These are phyloP conservation scores for Lasioglossum villosulum DNA, from an alignment of 2,888 invertebrate genomes.

Conservation along the genomic window DNA sequence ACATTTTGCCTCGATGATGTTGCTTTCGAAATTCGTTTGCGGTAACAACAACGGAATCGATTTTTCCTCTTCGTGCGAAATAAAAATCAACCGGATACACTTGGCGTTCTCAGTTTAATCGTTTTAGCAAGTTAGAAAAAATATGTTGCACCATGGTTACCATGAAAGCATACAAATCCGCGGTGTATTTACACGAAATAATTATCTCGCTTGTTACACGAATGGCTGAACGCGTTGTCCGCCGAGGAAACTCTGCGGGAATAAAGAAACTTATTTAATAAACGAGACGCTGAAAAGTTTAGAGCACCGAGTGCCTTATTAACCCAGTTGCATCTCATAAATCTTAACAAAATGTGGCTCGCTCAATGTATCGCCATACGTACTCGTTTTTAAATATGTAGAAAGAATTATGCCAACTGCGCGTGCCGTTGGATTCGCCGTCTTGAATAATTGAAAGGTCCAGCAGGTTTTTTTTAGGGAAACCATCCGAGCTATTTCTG, in stretches of 20 bases:
- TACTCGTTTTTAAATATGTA: background rate
- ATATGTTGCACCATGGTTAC: too few relatives aligned
- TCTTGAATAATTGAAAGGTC: background rate
- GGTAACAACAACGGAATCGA: background rate
- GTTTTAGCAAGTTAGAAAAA: background rate
- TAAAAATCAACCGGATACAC: background rate
- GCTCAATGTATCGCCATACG: background rate
- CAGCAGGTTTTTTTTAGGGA: background rate
- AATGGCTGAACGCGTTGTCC: background rate
- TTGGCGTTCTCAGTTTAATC: background rate
- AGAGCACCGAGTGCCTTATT: background rate
- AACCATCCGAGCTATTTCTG: too few relatives aligned
- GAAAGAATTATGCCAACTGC: background rate
- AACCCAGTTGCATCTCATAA: constrained; percentile 7
- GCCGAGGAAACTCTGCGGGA: background rate
- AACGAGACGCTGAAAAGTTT: background rate
- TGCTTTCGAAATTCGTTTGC: background rate
- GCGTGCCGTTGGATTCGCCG: background rate
- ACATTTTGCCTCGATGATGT: background rate
- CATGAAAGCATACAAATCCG: background rate
- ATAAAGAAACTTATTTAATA: background rate
- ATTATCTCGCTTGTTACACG: background rate
- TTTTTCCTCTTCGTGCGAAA: background rate
- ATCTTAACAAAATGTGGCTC: background rate
- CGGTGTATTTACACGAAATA: background rate